These are phyloP conservation scores for Plestiodon gilberti DNA, from an alignment of 2,113 vertebrate genomes.

Conservation along the genomic window DNA sequence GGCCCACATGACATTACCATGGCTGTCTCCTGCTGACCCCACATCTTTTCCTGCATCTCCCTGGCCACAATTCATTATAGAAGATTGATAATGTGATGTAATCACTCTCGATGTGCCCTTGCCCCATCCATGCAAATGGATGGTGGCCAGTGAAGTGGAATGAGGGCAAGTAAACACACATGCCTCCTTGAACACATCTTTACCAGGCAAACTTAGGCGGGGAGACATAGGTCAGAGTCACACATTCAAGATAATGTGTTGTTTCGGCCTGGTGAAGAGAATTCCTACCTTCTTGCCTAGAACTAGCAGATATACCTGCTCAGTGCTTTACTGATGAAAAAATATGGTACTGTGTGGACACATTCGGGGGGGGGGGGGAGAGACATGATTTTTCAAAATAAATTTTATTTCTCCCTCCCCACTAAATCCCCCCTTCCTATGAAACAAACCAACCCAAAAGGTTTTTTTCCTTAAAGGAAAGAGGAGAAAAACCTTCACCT, in stretches of 20 bases:
- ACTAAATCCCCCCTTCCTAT: background rate
- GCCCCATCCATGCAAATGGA: background rate
- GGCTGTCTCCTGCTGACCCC: background rate
- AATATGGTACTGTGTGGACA: background rate
- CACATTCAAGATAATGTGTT: background rate
- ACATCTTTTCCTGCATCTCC: background rate
- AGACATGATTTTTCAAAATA: background rate
- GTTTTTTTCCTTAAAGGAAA: background rate
- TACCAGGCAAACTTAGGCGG: background rate
- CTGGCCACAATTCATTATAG: background rate
- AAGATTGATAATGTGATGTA: no score
- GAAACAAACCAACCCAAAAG: background rate
- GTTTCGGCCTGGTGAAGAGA: background rate
- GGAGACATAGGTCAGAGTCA: background rate
- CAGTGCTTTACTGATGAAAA: background rate
- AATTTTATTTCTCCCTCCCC: background rate
- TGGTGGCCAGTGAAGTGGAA: background rate
- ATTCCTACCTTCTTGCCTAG: background rate
- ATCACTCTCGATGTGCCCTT: background rate
- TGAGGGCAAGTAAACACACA: background rate
- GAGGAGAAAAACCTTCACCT: slow-evolving; percentile 19
- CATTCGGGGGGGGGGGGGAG: background rate
- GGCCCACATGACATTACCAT: background rate
- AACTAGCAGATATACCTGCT: background rate
- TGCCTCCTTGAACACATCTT: background rate